Evolutionary conservation across 2,888 invertebrate species (phyloP).

Genomic region (Xestia sexstrigata): DNA sequence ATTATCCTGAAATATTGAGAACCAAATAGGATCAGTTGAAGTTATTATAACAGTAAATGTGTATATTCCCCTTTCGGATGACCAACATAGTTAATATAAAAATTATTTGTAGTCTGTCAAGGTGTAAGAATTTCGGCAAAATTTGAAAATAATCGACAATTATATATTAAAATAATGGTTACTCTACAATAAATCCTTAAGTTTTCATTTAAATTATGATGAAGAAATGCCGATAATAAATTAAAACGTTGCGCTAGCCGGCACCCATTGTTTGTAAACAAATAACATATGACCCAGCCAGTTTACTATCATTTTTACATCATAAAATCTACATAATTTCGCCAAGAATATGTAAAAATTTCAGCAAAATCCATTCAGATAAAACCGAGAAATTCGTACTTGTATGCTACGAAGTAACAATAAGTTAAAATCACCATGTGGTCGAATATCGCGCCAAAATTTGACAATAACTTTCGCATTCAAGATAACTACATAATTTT

Average conservation of each 20-base stretch:
- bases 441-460: constrained; percentile 84
- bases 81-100: background rate
- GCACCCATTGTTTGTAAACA: constrained; percentile 89
- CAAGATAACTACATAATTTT: constrained; percentile 39
- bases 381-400: constrained; percentile 68
- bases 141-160: background rate
- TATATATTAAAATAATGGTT: background rate
- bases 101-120: background rate
- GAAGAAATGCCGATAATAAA: constrained; percentile 45
- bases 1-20: background rate
- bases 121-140: background rate
- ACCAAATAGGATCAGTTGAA: background rate
- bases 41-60: background rate
- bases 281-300: constrained; percentile 86
- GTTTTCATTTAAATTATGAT: constrained; percentile 34
- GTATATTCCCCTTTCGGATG: background rate
- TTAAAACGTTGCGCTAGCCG: constrained; percentile 75
- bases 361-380: constrained; percentile 59
- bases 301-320: constrained; percentile 62
- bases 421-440: constrained; percentile 81
- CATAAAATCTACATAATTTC: constrained; percentile 67
- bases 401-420: constrained; percentile 63
- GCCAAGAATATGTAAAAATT: constrained; percentile 66
- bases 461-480: constrained; percentile 73
- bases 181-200: constrained; percentile 9